Evolutionary conservation across 2,888 invertebrate genomes (phyloP), one percentile per base, ranked within the genome.

Genomic region (Dione juno): DNA sequence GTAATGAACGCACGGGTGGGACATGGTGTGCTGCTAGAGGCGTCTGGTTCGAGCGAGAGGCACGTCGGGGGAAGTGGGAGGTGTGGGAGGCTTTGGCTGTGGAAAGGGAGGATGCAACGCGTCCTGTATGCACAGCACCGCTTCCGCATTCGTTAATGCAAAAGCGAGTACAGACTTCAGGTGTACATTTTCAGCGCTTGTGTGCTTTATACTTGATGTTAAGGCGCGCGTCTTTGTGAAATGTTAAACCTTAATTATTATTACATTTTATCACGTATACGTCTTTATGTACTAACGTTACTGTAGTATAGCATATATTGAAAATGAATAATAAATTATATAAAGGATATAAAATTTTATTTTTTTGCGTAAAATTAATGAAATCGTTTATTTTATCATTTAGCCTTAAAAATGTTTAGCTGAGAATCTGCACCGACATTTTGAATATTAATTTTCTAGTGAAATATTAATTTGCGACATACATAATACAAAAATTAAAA

Each of bases 131-230:
- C 92, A 92, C 88, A 92, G 88, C 88, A 88, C 89, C 85, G 91
- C 91, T 92, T 92, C 92, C 93, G 92, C 92, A 92, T 92, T 92
- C 91, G 93, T 93, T 92, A 92, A 92, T 91, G 92, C 92, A 92
- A 92, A 92, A 91, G 92, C 92, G 88, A 85, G 89, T 86, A 86
- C 88, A 90, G 90, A 89, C 91, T 92, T 90, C 92, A 92, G 92
- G 92, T 92, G 91, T 92, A 91, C 89, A 91, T 90, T 92, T 92
- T 93, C 92, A 92, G 90, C 86, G 90, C 88, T 88, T 87, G 89
- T 92, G 87, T 90, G 88, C 90, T 90, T 89, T 89, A 88, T 88
- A 90, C 88, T 88, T 82, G 83, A 87, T 86, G 88, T 82, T 88
- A 88, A 90, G 90, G 88, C 89, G 85, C 87, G 83, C 89, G 84